Evolutionary conservation across 2,888 invertebrate genomes (phyloP).

Genomic region (Papilio elwesi): DNA sequence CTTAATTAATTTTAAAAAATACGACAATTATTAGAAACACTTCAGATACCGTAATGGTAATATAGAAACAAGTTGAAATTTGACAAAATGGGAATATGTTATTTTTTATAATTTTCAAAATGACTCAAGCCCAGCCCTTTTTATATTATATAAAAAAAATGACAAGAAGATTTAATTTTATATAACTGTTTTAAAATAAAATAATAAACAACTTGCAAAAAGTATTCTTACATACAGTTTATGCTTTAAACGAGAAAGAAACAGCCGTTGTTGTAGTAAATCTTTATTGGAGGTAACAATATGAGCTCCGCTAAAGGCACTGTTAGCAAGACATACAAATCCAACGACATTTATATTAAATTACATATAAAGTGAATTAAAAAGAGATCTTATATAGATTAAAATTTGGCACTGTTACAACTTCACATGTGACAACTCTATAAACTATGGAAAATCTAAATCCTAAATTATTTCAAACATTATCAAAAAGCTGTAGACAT

Average conservation of each 20-base stretch:
- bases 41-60: too few relatives aligned
- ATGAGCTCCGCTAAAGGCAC: conserved; percentile 36
- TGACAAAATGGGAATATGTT: too few relatives aligned
- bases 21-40: too few relatives aligned
- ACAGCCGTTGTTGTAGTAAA: conserved; percentile 28
- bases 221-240: not conserved
- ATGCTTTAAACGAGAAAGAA: conserved; percentile 17
- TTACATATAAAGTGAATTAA: conserved; percentile 17
- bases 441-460: conserved; percentile 23
- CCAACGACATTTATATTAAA: conserved; percentile 12
- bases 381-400: conserved; percentile 18
- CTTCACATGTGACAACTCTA: not conserved
- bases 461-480: conserved; percentile 5
- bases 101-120: too few relatives aligned
- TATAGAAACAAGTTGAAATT: too few relatives aligned
- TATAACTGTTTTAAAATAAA: too few relatives aligned
- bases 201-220: too few relatives aligned
- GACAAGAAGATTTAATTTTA: too few relatives aligned
- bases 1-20: not conserved
- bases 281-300: conserved; percentile 38
- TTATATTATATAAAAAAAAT: too few relatives aligned
- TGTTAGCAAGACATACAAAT: conserved; percentile 37
- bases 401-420: conserved; percentile 31
- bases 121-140: too few relatives aligned
- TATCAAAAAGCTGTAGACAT: conserved; percentile 32